Conservation (phyloP, 1,140 invertebrate species). For the Rhynchophorus ferrugineus region DNA sequence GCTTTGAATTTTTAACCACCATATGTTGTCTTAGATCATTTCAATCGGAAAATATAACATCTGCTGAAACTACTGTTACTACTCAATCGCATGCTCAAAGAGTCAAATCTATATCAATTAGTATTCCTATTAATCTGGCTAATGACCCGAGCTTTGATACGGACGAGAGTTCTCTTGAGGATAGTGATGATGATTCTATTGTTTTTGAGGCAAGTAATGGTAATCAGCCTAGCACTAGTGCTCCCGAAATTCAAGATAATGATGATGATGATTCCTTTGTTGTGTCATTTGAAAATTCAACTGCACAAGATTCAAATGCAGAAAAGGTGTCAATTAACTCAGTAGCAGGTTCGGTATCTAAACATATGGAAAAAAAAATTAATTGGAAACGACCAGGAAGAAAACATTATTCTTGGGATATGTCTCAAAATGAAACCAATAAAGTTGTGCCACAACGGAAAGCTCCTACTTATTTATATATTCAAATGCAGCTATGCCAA, state of each 20-base stretch:
- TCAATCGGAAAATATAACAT: not conserved
- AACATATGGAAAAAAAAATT: conserved; percentile 26
- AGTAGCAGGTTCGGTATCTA: conserved; percentile 21
- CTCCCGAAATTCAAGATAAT: conserved; percentile 2
- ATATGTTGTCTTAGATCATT: no score
- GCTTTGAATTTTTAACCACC: not conserved
- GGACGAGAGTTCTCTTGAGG: conserved; percentile 1
- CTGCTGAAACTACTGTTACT: not conserved
- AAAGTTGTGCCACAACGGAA: conserved; percentile 38
- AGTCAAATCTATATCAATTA: conserved; percentile 21
- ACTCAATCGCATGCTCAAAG: no score
- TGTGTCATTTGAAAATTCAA: conserved; percentile 7
- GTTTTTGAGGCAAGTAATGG: conserved; percentile 48
- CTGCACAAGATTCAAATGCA: no score
- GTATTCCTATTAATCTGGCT: conserved; percentile 6
- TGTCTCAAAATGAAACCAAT: conserved; percentile 4
- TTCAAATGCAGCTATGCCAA: conserved; percentile 94
- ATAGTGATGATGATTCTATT: conserved; percentile 45
- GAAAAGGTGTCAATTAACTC: no score
- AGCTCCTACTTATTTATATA: conserved; percentile 71
- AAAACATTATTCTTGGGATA: conserved; percentile 28
- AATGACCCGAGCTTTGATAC: conserved; percentile 8
- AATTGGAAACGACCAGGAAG: conserved; percentile 29
- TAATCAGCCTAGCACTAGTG: not conserved
- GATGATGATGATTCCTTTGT: conserved; percentile 10